A percentile compares a stretch with the other conserved stretches of the same genome.
These are phyloP conservation scores for Oreortyx pictus DNA, from an alignment of 2,797 vertebrate genomes.

Conservation along the genomic window DNA sequence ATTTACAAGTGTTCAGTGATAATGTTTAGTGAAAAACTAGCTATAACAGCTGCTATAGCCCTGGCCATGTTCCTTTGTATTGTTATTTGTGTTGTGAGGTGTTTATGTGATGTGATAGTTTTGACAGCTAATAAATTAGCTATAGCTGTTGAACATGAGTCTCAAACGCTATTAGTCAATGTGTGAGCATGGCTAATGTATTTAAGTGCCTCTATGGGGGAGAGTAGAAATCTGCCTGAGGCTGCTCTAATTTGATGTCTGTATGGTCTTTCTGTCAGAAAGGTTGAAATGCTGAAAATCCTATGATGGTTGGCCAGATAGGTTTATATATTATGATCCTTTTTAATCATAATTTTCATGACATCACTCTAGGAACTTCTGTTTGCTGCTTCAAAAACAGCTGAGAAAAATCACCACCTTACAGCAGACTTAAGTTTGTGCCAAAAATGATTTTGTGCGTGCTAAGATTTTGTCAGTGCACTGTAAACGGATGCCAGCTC, in stretches of 20 bases:
- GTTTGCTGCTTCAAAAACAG: not conserved
- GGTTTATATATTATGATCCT: not conserved
- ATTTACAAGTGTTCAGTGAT: not conserved
- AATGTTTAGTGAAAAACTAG: not conserved
- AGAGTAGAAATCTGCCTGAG: not conserved
- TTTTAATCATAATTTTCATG: not conserved
- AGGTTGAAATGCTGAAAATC: not conserved
- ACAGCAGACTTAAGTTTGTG: not conserved
- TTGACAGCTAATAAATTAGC: not conserved
- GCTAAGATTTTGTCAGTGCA: constrained; percentile 28
- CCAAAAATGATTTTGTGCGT: constrained; percentile 43
- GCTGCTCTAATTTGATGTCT: not conserved
- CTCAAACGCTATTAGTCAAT: not conserved
- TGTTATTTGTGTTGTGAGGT: not conserved
- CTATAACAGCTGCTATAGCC: not conserved
- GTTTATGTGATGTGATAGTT: not conserved
- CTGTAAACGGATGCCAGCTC: constrained; percentile 21
- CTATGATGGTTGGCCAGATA: not conserved
- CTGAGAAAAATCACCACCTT: not conserved
- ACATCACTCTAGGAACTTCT: not conserved
- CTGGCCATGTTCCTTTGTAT: not conserved
- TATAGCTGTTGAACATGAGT: not conserved
- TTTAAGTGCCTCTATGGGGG: not conserved
- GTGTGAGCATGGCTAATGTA: not conserved
- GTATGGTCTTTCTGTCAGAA: not conserved